These are phyloP conservation scores for Leptatherina wallacei DNA, from an alignment of 2,797 vertebrate genomes.

Conservation along the genomic window DNA sequence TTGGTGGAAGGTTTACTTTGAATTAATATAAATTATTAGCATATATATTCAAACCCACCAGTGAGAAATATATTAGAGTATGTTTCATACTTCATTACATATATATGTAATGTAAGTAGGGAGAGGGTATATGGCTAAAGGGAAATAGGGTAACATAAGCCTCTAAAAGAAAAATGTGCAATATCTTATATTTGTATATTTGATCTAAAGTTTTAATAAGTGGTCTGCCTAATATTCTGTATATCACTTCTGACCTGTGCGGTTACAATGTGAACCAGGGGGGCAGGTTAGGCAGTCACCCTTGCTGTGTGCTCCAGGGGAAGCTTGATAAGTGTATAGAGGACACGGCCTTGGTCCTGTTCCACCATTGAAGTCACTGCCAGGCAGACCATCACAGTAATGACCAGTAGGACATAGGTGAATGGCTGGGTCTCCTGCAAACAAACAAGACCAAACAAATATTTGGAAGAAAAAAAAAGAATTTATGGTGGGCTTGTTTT, in stretches of 20 bases:
- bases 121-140: not conserved
- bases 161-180: not conserved
- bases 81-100: slow-evolving; percentile 25
- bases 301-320: slow-evolving; percentile 82
- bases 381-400: slow-evolving; percentile 86
- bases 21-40: slow-evolving; percentile 23
- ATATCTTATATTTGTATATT: not conserved
- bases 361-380: slow-evolving; percentile 57
- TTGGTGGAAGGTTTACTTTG: slow-evolving; percentile 19
- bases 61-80: not conserved
- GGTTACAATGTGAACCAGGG: slow-evolving; percentile 85
- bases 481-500: not conserved
- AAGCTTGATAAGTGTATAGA: slow-evolving; percentile 81
- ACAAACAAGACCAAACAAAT: not conserved
- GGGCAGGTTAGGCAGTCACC: slow-evolving; percentile 87
- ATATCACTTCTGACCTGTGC: slow-evolving; percentile 79
- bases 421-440: slow-evolving; percentile 82
- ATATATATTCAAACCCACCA: slow-evolving; percentile 34
- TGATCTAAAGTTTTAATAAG: not conserved
- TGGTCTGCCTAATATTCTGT: not conserved
- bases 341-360: slow-evolving; percentile 86
- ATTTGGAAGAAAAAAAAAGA: not conserved
- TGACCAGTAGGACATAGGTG: slow-evolving; percentile 86
- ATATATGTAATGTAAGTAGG: not conserved
- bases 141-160: not conserved